Evolutionary conservation across 1,140 invertebrate species (phyloP), one percentile per base, ranked within the genome.

Genomic region (Andrena cerasifolii): DNA sequence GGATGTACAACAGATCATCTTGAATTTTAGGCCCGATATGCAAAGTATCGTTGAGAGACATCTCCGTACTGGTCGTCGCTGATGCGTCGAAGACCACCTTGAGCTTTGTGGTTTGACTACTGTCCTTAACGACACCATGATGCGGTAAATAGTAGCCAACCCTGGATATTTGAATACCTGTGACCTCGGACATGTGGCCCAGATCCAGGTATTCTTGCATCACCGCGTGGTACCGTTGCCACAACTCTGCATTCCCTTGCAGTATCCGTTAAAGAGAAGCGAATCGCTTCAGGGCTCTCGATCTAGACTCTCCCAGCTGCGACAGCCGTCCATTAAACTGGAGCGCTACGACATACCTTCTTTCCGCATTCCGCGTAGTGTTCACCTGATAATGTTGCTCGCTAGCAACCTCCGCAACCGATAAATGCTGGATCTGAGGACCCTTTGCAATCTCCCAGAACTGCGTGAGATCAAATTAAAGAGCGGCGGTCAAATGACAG

Each of bases 71-170:
- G 1, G n/a, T 62, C 18, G 7, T 14, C 3, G 59, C 40, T 7
- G 59, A 62, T 6, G n/a, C 59, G 21, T 61, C 59, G 40, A 62
- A 62, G n/a, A n/a, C n/a, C n/a, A n/a, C n/a, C n/a, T n/a, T n/a
- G n/a, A n/a, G n/a, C n/a, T n/a, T n/a, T n/a, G 59, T 62, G 1
- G 59, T 45, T 7, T 40, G 7, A 12, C 21, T 62, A 0, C 36
- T 43, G 18, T 1, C 16, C 8, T 62, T 62, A 0, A 14, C 26
- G 1, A 62, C 59, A 0, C n/a, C 59, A 21, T 43, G 59, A 45
- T 62, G 59, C 0, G 59, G 59, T 10, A 62, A 7, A 6, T 62
- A 62, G 8, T 62, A 62, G 14, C n/a, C 59, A n/a, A n/a, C n/a
- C n/a, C n/a, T 51, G 7, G 16, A 14, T 21, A 24, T 1, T 3